Percentiles rank a stretch among this genome's conserved stretches.
Evolutionary conservation across 2,113 vertebrate species (phyloP).

Genomic region (Ctenomys sociabilis): DNA sequence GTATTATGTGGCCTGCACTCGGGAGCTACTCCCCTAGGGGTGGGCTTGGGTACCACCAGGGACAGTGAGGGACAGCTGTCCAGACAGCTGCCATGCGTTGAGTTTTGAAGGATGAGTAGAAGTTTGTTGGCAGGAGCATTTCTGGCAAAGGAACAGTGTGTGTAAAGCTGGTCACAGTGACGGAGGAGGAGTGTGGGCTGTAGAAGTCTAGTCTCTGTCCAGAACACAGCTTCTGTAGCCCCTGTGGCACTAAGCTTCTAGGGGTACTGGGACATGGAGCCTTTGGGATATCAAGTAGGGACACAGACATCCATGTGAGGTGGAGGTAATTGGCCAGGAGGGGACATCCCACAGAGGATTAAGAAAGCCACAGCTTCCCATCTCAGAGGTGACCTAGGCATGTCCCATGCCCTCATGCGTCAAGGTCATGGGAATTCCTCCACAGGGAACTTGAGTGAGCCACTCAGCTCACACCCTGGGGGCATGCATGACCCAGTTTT

Average conservation of each 20-base stretch:
- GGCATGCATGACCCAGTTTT: background rate
- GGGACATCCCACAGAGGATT: background rate
- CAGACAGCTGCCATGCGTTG: background rate
- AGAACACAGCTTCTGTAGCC: background rate
- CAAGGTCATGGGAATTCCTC: background rate
- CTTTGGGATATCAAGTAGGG: background rate
- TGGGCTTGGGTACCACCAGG: no score
- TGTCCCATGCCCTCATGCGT: background rate
- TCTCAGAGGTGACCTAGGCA: background rate
- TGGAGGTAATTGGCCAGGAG: background rate
- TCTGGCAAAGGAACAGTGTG: background rate
- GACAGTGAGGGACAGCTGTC: background rate
- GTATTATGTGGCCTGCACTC: slow-evolving; percentile 55
- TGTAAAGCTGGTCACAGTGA: background rate
- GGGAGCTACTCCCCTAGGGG: background rate
- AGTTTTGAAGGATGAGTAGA: slow-evolving; percentile 7
- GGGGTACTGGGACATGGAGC: background rate
- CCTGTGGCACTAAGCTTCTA: background rate
- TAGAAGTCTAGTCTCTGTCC: background rate
- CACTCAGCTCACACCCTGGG: accelerated
- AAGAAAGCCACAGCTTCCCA: background rate
- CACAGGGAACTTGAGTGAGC: no score
- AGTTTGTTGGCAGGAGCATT: background rate
- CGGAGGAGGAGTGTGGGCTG: background rate
- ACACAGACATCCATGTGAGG: background rate